Evolutionary conservation across 2,113 vertebrate genomes (phyloP), one percentile per base, ranked within the genome.

Genomic region (Pelecanus crispus): DNA sequence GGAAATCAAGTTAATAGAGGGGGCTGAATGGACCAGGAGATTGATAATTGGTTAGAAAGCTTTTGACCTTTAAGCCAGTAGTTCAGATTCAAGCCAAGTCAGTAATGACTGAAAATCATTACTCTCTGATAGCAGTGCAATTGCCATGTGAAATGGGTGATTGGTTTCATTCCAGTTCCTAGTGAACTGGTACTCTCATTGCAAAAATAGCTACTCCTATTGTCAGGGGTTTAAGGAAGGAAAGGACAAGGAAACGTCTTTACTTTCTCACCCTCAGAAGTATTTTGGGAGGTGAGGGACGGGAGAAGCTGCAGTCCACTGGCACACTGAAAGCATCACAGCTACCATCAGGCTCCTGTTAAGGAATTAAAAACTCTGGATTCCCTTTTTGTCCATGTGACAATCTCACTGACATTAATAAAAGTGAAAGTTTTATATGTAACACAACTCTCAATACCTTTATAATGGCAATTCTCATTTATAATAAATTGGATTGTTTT

Each of bases 101-200:
- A 63, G 47, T 71, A 74, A 59, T 94, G 94, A 93, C 92, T 93
- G 90, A 95, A 97, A 97, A 97, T 96, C 94, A 79, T 95, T 97
- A 86, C 47, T 93, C 38, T 47, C 63, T 74, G 83, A 88, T 86
- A 92, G 80, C 21, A 59, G 38, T 58, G 42, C 82, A 91, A 83
- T 88, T 95, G 88, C 90, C 42, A 9, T 81, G 90, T 92, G 82
- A 70, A 93, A 81, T 92, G 55, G 86, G 55, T 78, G 82, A 88
- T 88, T 95, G 92, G 88, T 97, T 93, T 93, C 38, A 78, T 74
- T 86, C 79, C 65, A 90, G 59, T 90, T 94, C 42, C 52, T 71
- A 31, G 42, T 11, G 32, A 90, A 55, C 55, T 52, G 59, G 47
- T 81, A 49, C 24, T 85, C 68, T 62, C 13, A 17, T 21, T 45